These are phyloP conservation scores for Eupeodes corollae DNA, from an alignment of 1,140 invertebrate genomes.

Conservation along the genomic window DNA sequence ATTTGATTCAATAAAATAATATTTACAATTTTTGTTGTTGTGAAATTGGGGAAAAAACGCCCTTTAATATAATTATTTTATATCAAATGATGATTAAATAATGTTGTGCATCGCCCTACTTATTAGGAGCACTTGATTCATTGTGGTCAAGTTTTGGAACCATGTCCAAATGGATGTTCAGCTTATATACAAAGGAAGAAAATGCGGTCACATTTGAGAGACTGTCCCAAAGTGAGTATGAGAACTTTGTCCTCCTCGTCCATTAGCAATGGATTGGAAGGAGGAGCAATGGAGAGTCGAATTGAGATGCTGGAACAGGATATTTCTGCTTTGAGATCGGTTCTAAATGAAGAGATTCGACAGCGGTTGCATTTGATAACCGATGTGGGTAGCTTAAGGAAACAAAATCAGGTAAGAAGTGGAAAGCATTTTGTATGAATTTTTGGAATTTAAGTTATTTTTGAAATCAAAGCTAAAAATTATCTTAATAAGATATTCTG, in stretches of 20 bases:
- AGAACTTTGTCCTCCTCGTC: background rate
- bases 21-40: background rate
- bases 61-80: background rate
- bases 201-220: slow-evolving; percentile 43
- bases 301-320: slow-evolving; percentile 28
- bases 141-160: slow-evolving; percentile 54
- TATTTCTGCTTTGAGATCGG: slow-evolving; percentile 24
- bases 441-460: no score
- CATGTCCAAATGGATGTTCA: slow-evolving; percentile 52
- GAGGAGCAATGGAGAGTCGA: slow-evolving; percentile 17
- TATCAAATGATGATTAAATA: background rate
- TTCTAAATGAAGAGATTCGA: slow-evolving; percentile 33
- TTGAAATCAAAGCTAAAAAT: background rate
- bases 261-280: background rate
- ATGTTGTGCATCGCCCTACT: background rate
- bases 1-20: background rate
- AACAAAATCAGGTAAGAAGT: slow-evolving; percentile 27
- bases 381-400: slow-evolving; percentile 32
- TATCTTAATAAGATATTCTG: no score
- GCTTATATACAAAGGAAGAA: slow-evolving; percentile 52
- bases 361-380: slow-evolving; percentile 32
- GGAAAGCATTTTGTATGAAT: background rate
- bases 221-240: slow-evolving; percentile 37
- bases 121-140: slow-evolving; percentile 48
- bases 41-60: background rate